A percentile compares a stretch with the other conserved stretches of the same genome.
Evolutionary conservation across 2,113 vertebrate species (phyloP).

Genomic region (Empidonax alnorum): DNA sequence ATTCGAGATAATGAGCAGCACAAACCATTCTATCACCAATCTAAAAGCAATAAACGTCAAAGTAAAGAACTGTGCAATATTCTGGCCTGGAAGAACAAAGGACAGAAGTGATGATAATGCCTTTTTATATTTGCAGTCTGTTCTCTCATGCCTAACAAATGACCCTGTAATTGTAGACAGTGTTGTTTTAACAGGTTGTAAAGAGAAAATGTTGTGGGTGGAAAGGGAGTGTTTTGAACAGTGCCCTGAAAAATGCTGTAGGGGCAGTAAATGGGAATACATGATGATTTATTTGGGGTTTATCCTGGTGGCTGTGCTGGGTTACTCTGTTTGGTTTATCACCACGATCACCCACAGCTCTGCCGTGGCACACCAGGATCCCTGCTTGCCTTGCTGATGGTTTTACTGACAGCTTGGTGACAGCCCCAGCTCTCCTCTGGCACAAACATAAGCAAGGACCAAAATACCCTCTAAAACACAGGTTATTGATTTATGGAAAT

Average conservation of each 20-base stretch:
- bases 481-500: not conserved
- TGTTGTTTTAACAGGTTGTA: slow-evolving; percentile 74
- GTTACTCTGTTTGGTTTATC: not conserved
- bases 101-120: slow-evolving; percentile 81
- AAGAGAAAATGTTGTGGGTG: slow-evolving; percentile 2
- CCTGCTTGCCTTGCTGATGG: not conserved
- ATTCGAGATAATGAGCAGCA: slow-evolving; percentile 82
- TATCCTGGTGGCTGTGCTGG: not conserved
- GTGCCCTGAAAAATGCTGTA: slow-evolving; percentile 28
- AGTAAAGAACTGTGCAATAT: slow-evolving; percentile 83
- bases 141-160: slow-evolving; percentile 80
- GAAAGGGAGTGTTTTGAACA: slow-evolving; percentile 1
- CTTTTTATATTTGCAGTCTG: slow-evolving; percentile 78
- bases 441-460: not conserved
- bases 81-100: slow-evolving; percentile 77
- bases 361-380: not conserved
- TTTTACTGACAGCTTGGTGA: not conserved
- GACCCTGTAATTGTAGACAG: slow-evolving; percentile 69
- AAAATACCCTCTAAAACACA: not conserved
- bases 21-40: slow-evolving; percentile 82
- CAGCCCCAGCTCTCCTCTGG: not conserved
- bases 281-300: not conserved
- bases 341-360: not conserved
- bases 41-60: slow-evolving; percentile 82
- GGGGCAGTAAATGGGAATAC: not conserved